Percentiles rank a stretch among this genome's conserved stretches.
Conservation (phyloP, 2,797 vertebrate species). For the Argentina silus region DNA sequence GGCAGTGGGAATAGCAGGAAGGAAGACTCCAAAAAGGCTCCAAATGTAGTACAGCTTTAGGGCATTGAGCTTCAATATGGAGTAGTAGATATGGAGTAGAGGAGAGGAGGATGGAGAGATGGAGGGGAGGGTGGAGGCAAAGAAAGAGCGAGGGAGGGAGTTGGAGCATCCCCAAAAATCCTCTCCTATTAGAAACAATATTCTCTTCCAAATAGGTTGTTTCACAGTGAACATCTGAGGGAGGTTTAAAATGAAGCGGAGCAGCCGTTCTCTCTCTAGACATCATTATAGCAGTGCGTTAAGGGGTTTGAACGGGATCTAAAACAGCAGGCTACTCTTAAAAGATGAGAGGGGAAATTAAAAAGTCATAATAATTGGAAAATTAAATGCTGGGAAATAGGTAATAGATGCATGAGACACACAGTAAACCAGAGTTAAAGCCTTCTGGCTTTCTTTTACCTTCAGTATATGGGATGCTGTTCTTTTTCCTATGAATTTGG, state of each 20-base stretch:
- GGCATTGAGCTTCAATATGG: not conserved
- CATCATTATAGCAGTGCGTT: not conserved
- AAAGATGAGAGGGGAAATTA: not conserved
- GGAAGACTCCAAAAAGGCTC: not conserved
- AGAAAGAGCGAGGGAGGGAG: not conserved
- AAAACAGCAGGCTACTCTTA: not conserved
- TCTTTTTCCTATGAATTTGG: slow-evolving; percentile 6
- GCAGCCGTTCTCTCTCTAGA: not conserved
- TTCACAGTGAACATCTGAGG: not conserved
- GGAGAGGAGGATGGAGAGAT: not conserved
- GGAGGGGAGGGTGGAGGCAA: not conserved
- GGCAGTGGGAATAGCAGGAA: not conserved
- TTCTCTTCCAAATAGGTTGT: not conserved
- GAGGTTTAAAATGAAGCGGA: not conserved
- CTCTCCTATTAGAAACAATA: not conserved
- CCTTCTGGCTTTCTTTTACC: slow-evolving; percentile 6
- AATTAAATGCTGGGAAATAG: not conserved
- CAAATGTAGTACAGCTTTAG: not conserved
- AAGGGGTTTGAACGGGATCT: slow-evolving; percentile 9
- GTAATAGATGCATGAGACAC: slow-evolving; percentile 10
- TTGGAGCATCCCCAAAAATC: not conserved
- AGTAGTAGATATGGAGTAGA: slow-evolving; percentile 30
- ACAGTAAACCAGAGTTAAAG: slow-evolving; percentile 7
- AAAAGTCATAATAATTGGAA: not conserved
- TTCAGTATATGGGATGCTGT: not conserved